Evolutionary conservation across 2,888 invertebrate genomes (phyloP), one percentile per base, ranked within the genome.

Genomic region (Pyrrhosoma nymphula): DNA sequence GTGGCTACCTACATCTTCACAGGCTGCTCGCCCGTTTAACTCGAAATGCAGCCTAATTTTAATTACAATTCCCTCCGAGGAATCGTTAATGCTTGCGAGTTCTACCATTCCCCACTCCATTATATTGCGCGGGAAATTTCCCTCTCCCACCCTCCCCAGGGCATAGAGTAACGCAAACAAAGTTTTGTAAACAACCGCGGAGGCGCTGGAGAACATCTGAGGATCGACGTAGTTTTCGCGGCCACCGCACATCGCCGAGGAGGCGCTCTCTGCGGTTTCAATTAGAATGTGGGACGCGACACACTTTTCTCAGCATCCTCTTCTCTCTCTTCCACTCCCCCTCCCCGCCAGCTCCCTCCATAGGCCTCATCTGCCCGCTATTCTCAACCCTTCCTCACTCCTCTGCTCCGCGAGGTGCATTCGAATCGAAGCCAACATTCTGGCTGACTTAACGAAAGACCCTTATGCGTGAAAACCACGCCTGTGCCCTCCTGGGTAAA

Each of bases 221-320:
- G 69, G 69, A 93, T 93, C 93, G 93, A 93, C 93, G 93, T 93
- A 93, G 93, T 93, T 93, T 69, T 93, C 75, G 93, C 47, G 69
- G 63, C 69, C 69, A 69, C 93, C 93, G 75, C 69, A 69, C 69
- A 69, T 63, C 89, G 56, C 55, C 39, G 93, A 69, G 69, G 93
- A 93, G 69, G 93, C 93, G 93, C 93, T 69, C 47, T 47, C 69
- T 93, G 93, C 93, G 93, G 93, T 93, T 69, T 93, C 93, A 93
- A 82, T 93, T 93, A 93, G 69, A 69, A 93, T 93, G 93, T 93
- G 93, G 93, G 93, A 93, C 93, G 93, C 63, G 60, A 63, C 93
- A 93, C 93, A 63, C 93, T 69, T 69, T 69, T 35, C 69, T 23
- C 26, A 39, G 93, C 63, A 93, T 93, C 93, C 93, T 93, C 47